These are phyloP conservation scores for Tenebrosternarchus preto DNA, from an alignment of 2,113 vertebrate species.

Conservation along the genomic window DNA sequence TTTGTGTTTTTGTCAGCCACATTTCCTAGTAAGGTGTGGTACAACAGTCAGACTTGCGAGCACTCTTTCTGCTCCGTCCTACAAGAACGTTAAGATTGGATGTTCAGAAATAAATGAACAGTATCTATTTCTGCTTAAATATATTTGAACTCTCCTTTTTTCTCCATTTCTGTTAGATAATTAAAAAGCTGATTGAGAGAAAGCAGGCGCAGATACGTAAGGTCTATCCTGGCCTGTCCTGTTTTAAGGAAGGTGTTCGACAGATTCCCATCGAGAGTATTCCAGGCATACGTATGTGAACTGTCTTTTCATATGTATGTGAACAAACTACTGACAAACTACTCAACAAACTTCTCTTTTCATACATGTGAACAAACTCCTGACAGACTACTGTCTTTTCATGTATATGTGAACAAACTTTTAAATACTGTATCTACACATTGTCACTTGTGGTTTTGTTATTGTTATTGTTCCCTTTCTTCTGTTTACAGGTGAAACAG, in stretches of 20 bases:
- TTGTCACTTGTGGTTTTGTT: background rate
- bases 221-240: constrained; percentile 97
- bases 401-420: constrained; percentile 82
- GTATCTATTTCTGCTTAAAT: background rate
- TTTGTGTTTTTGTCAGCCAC: too few relatives aligned
- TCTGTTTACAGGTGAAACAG: constrained; percentile 87
- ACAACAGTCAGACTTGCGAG: too few relatives aligned
- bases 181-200: constrained; percentile 98
- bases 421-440: too few relatives aligned
- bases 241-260: constrained; percentile 97
- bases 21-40: too few relatives aligned
- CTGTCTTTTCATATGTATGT: too few relatives aligned
- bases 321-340: too few relatives aligned
- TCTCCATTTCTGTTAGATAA: constrained; percentile 79
- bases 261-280: constrained; percentile 99
- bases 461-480: constrained; percentile 38
- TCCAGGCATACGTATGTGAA: constrained; percentile 93
- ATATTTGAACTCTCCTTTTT: background rate
- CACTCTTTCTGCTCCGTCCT: too few relatives aligned
- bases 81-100: too few relatives aligned
- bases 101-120: too few relatives aligned
- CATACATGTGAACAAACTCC: too few relatives aligned
- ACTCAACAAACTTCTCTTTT: too few relatives aligned
- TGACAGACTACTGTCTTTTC: too few relatives aligned
- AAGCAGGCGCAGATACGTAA: constrained; percentile 98